Evolutionary conservation across 2,888 invertebrate species (phyloP).

Genomic region (Ormyrus thymus): DNA sequence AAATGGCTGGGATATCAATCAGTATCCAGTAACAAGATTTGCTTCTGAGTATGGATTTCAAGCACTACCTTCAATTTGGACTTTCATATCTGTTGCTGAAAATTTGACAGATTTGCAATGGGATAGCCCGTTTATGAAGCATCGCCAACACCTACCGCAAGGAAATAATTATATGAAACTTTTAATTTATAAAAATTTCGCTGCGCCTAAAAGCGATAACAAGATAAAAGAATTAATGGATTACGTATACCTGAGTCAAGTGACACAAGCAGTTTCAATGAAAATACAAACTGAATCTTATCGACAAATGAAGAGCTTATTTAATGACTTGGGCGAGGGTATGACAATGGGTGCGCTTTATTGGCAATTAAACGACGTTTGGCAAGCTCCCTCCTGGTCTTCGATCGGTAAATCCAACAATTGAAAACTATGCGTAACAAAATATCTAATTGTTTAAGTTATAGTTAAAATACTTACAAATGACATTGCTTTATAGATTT

Average conservation of each 20-base stretch:
- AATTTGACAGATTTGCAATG: slow-evolving; percentile 76
- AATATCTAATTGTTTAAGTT: no score
- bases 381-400: slow-evolving; percentile 98
- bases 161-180: slow-evolving; percentile 82
- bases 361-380: slow-evolving; percentile 99
- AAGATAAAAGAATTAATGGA: slow-evolving; percentile 79
- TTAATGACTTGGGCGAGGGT: slow-evolving; percentile 78
- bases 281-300: slow-evolving; percentile 91
- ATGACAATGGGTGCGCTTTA: slow-evolving; percentile 97
- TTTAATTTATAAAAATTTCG: slow-evolving; percentile 81
- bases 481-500: slow-evolving; percentile 77
- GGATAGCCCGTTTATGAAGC: slow-evolving; percentile 80
- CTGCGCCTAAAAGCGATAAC: slow-evolving; percentile 77
- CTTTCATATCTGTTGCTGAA: slow-evolving; percentile 80
- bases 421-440: neutral
- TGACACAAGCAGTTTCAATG: slow-evolving; percentile 91
- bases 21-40: slow-evolving; percentile 89
- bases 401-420: slow-evolving; percentile 81
- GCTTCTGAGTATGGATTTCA: slow-evolving; percentile 98
- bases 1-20: slow-evolving; percentile 87
- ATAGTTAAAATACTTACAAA: no score
- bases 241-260: slow-evolving; percentile 90
- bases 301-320: slow-evolving; percentile 78
- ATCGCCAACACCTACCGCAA: slow-evolving; percentile 90
- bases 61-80: slow-evolving; percentile 85